Evolutionary conservation across 92 coral and sea anemone species (phyloP), one percentile per base, ranked within the genome.

Genomic region (Ricordea florida): DNA sequence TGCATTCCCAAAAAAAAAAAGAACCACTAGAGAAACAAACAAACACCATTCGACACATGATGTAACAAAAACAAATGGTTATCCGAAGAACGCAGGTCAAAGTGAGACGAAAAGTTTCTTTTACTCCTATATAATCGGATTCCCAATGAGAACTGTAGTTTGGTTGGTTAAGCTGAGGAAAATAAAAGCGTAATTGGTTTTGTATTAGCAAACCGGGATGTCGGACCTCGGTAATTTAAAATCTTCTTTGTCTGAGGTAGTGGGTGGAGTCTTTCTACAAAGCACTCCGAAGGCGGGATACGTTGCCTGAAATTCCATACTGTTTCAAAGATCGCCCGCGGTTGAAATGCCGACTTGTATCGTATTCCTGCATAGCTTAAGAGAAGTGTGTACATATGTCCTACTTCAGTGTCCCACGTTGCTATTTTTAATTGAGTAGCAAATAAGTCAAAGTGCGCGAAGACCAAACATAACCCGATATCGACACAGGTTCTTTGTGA

Each of bases 241-340:
- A 14, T 6, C 40, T 27, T 18, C 35, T 22, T 24, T 70, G 63
- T 27, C 66, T 70, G 77, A 63, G 77, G 77, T 70, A 70, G n/a
- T n/a, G n/a, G 77, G 77, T 70, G 66, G 37, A 53, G 65, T n/a
- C 53, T 44, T n/a, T 8, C 28, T 27, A 37, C 36, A 25, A 70
- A 70, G 65, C 40, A 25, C 53, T 36, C 77, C 77, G 38, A 55
- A 70, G 53, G 32, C 77, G 77, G 65, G 43, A 27, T 38, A 55
- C 56, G 41, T 63, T 51, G 29, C 66, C 29, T 26, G 77, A 70
- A 70, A 70, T 55, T 29, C 56, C 56, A 70, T 15, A 70, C 77
- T 65, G 52, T 70, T 70, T 70, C 77, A 70, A 70, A 70, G 77
- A 51, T 70, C 9, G 41, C 41, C 77, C 77, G 77, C 63, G 64